A percentile compares a stretch with the other conserved stretches of the same genome.
Conservation (phyloP, 1,140 invertebrate species). For the Zaprionus camerounensis region DNA sequence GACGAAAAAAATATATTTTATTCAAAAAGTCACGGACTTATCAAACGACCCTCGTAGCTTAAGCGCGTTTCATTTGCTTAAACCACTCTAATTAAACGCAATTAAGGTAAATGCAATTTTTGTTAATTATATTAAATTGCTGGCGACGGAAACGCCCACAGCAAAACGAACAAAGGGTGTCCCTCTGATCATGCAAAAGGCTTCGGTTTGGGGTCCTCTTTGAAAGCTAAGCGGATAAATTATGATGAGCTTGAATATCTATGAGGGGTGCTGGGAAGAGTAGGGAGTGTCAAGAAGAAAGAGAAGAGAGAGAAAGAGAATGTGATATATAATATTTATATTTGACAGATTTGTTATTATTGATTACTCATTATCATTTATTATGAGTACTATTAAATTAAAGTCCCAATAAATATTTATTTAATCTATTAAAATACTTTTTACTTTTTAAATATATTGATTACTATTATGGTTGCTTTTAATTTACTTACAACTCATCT, state of each 20-base stretch:
- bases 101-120: conserved; percentile 60
- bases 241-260: neutral
- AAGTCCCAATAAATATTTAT: too few relatives aligned
- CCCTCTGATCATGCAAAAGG: neutral
- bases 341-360: too few relatives aligned
- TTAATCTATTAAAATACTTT: neutral
- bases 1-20: too few relatives aligned
- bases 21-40: too few relatives aligned
- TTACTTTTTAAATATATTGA: neutral
- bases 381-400: too few relatives aligned
- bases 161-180: neutral
- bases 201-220: neutral
- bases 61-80: conserved; percentile 70
- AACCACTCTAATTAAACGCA: conserved; percentile 70
- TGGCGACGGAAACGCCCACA: neutral
- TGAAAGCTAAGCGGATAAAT: neutral
- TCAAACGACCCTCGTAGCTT: too few relatives aligned
- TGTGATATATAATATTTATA: too few relatives aligned
- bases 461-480: too few relatives aligned
- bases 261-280: neutral
- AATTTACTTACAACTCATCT: too few relatives aligned
- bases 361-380: too few relatives aligned
- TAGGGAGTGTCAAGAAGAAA: neutral
- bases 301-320: too few relatives aligned
- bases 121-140: conserved; percentile 47